These are phyloP conservation scores for Bos indicus DNA, from an alignment of 2,113 vertebrate genomes.

Conservation along the genomic window DNA sequence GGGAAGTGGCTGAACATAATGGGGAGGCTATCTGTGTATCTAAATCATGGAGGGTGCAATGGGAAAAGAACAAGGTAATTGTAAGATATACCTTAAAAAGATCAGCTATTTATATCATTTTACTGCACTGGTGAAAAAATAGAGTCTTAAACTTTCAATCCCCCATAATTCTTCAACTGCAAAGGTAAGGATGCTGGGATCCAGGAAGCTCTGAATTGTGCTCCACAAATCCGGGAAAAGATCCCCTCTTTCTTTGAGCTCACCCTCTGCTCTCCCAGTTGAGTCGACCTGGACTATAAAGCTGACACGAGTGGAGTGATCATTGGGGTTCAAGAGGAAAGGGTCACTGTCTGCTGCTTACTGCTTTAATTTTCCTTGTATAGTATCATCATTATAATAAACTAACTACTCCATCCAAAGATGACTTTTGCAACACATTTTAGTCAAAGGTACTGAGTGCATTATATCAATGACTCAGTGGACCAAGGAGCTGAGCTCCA, in stretches of 20 bases:
- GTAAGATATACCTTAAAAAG: constrained; percentile 82
- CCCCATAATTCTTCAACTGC: constrained; percentile 42
- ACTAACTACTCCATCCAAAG: neutral
- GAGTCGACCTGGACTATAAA: constrained; percentile 79
- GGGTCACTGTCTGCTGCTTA: neutral
- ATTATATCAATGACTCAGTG: neutral
- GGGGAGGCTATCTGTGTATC: constrained; percentile 87
- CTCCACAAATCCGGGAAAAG: constrained; percentile 59
- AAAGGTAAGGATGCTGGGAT: constrained; percentile 81
- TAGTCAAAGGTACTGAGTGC: neutral
- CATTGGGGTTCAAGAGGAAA: neutral
- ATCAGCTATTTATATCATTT: constrained; percentile 73
- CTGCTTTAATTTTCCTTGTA: neutral
- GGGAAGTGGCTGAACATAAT: constrained; percentile 85
- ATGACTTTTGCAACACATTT: neutral
- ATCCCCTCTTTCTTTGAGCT: constrained; percentile 80
- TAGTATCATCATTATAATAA: constrained; percentile 36
- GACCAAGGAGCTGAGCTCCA: neutral
- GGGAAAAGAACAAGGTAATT: constrained; percentile 78
- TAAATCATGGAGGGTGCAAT: constrained; percentile 83
- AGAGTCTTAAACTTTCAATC: constrained; percentile 62
- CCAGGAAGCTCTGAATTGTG: constrained; percentile 78
- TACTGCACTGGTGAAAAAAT: constrained; percentile 73
- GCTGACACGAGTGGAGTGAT: constrained; percentile 75
- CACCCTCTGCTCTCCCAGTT: constrained; percentile 35